Evolutionary conservation across 35 echinoderm and acorn worm genomes (phyloP), one percentile per base, ranked within the genome.

Genomic region (Ophioderma brevispina): DNA sequence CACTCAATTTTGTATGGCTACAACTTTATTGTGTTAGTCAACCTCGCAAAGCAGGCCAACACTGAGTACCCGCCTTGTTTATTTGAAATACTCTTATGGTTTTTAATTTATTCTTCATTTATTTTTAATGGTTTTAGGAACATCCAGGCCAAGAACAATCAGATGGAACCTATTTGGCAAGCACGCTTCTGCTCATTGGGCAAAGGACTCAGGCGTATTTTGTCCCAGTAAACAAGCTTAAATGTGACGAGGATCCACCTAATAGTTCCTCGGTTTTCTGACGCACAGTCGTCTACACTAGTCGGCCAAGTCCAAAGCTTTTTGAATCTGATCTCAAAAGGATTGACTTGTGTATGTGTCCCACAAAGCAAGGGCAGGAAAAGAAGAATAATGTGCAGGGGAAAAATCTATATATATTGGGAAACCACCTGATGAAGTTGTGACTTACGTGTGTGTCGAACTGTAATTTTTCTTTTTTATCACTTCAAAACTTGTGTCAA

Each of bases 91-190:
- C n/a, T n/a, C n/a, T n/a, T n/a, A n/a, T n/a, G n/a, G n/a, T n/a
- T n/a, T n/a, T n/a, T n/a, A n/a, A n/a, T n/a, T n/a, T n/a, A n/a
- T n/a, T n/a, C n/a, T n/a, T n/a, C n/a, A n/a, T n/a, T n/a, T n/a
- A n/a, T n/a, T n/a, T n/a, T n/a, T n/a, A n/a, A n/a, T n/a, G n/a
- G 76, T 37, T 39, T 13, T 10, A 81, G 35, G 79, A 81, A 81
- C 15, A 81, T 36, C 2, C 15, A 81, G 79, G 79, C 40, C 36
- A 81, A 39, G 79, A 36, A 17, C 25, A 33, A 5, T 41, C 79
- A 4, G 79, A 81, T 81, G 79, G 79, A 4, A 33, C n/a, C n/a
- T 39, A 38, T 81, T 81, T 81, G 17, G 40, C 1, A 81, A 81
- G 21, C 37, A 81, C 79, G 0, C 25, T 81, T 81, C n/a, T 81